phyloP scores from a whole-genome alignment of 2,797 vertebrate species.

The Merluccius polli region DNA sequence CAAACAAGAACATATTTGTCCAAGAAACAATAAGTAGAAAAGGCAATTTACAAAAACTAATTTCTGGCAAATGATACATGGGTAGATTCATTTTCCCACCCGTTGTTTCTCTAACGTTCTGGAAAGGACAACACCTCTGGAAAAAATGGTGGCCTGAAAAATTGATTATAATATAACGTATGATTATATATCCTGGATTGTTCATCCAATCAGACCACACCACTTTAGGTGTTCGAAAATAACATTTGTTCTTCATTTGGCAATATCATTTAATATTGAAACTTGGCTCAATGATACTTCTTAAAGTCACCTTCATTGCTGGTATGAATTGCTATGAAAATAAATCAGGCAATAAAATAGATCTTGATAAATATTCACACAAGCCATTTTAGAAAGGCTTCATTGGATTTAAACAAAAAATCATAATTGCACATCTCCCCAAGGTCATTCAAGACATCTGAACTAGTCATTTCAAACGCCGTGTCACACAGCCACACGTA shows the following conservation, averaged over 20 bases:
- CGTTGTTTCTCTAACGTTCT: constrained; percentile 21
- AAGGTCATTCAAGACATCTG: constrained; percentile 44
- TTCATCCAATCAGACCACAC: constrained; percentile 48
- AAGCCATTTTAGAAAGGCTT: constrained; percentile 44
- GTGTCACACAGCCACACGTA: constrained; percentile 11
- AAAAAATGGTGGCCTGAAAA: constrained; percentile 45
- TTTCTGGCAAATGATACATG: constrained; percentile 40
- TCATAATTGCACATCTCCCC: constrained; percentile 55
- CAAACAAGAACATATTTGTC: constrained; percentile 34
- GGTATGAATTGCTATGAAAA: constrained; percentile 56
- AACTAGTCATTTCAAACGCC: constrained; percentile 12
- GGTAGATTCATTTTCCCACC: constrained; percentile 28
- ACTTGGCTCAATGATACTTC: constrained; percentile 55
- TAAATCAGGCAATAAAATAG: constrained; percentile 37
- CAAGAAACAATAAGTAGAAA: constrained; percentile 9
- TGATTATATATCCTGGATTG: constrained; percentile 39
- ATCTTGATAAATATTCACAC: constrained; percentile 40
- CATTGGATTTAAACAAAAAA: constrained; percentile 19
- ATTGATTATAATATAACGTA: constrained; percentile 44
- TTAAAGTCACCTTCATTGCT: constrained; percentile 55
- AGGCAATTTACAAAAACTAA: constrained; percentile 35
- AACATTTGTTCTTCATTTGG: constrained; percentile 70
- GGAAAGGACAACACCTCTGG: constrained; percentile 43
- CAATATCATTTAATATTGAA: constrained; percentile 56
- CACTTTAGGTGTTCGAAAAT: constrained; percentile 40